Evolutionary conservation across 2,113 vertebrate genomes (phyloP), one percentile per base, ranked within the genome.

Genomic region (Ivindomyrus marchei): DNA sequence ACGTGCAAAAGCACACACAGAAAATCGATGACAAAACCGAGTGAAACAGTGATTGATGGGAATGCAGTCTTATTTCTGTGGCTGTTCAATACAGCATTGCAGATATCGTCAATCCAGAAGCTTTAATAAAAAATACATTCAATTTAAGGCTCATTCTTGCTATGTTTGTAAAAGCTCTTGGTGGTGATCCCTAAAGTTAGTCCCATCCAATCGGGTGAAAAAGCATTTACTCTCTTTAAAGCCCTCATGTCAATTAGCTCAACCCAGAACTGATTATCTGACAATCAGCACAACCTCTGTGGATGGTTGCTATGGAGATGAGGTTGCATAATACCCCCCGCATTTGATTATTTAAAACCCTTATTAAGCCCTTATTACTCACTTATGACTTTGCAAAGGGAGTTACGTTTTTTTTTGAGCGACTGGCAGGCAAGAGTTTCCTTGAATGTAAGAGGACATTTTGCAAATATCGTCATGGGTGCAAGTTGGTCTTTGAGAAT

Each of bases 191-290:
- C 27, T 85, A 24, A 39, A 83, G 46, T 86, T 74, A 89, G 83
- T 39, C 36, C 42, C 80, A 52, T 27, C 62, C 46, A 85, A 42
- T 89, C 77, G 46, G 31, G 3, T 66, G 88, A 19, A 52, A 27
- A 46, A 85, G 52, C 46, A 13, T 90, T 90, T 90, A 66, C 52
- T 87, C 46, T 90, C 90, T 92, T 92, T 92, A 94, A 93, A 93
- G 91, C 92, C 91, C 91, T 92, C 89, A 92, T 91, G 92, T 93
- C 94, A 94, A 93, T 94, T 94, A 94, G 47, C n/a, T 53, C 49
- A 94, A 93, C 94, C 90, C 91, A 92, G 92, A 93, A 91, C 90
- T 93, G 91, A 94, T 94, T 94, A 92, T 91, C 89, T 93, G 93
- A 95, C 92, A 92, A 91, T 92, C 93, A 91, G 93, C 93, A 91